Evolutionary conservation across 2,888 invertebrate genomes (phyloP).

Genomic region (Drosophila anceps): DNA sequence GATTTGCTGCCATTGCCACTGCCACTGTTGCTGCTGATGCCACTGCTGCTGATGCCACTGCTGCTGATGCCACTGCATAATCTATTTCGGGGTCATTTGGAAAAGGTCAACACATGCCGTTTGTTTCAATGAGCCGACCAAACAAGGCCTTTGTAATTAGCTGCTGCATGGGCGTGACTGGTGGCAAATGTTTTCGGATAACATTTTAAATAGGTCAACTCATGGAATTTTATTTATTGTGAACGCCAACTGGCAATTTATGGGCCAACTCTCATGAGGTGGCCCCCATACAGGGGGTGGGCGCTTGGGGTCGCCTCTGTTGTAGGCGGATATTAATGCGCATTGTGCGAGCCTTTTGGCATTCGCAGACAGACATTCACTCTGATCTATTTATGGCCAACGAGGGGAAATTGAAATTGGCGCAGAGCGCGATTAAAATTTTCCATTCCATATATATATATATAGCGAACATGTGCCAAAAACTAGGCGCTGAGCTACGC

Average conservation of each 20-base stretch:
- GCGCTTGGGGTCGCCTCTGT: not conserved
- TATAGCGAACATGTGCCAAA: constrained; percentile 7
- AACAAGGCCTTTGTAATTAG: constrained; percentile 43
- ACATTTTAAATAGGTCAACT: constrained; percentile 60
- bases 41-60: constrained; percentile 23
- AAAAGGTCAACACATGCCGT: constrained; percentile 74
- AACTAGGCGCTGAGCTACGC: not conserved
- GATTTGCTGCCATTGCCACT: constrained; percentile 30
- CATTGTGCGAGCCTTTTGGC: constrained; percentile 32
- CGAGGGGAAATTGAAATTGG: constrained; percentile 56
- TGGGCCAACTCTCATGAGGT: constrained; percentile 16
- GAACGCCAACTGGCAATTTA: constrained; percentile 47
- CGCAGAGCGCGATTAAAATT: constrained; percentile 38
- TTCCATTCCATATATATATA: constrained; percentile 20
- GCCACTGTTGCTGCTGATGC: not conserved
- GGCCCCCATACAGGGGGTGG: too few species aligned
- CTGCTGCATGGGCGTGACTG: constrained; percentile 23
- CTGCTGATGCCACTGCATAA: constrained; percentile 56
- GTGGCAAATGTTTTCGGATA: constrained; percentile 41
- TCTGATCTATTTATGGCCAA: constrained; percentile 46
- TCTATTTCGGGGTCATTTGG: constrained; percentile 72
- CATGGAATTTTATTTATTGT: constrained; percentile 64
- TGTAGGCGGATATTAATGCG: constrained; percentile 39
- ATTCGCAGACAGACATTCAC: constrained; percentile 42
- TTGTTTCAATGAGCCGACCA: constrained; percentile 55